Evolutionary conservation across 2,797 vertebrate species (phyloP).

Genomic region (Erpetoichthys calabaricus): DNA sequence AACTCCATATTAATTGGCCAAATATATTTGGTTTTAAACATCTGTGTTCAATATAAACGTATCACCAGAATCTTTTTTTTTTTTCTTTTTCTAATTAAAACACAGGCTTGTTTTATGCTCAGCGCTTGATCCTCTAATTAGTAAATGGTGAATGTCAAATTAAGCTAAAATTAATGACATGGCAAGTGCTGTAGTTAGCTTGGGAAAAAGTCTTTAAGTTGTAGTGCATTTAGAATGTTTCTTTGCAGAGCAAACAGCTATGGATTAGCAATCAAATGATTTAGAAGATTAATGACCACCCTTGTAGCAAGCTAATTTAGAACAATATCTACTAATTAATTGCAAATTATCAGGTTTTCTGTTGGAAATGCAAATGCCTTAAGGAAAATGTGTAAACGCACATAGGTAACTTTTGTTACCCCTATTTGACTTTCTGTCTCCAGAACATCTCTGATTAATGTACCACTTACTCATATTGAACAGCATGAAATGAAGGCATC

Average conservation of each 20-base stretch:
- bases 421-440: slow-evolving; percentile 58
- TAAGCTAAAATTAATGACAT: slow-evolving; percentile 61
- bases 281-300: slow-evolving; percentile 83
- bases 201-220: slow-evolving; percentile 38
- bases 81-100: slow-evolving; percentile 30
- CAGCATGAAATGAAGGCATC: slow-evolving; percentile 27
- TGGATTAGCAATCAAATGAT: slow-evolving; percentile 86
- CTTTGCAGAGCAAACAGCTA: slow-evolving; percentile 60
- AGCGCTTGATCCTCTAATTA: slow-evolving; percentile 50
- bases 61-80: slow-evolving; percentile 2
- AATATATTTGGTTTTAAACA: no score
- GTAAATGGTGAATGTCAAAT: slow-evolving; percentile 64
- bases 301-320: slow-evolving; percentile 91
- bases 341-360: slow-evolving; percentile 79
- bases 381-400: slow-evolving; percentile 41
- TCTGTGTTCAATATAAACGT: no score
- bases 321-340: slow-evolving; percentile 96
- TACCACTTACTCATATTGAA: slow-evolving; percentile 46
- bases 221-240: slow-evolving; percentile 57
- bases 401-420: slow-evolving; percentile 20
- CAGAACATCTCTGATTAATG: slow-evolving; percentile 52
- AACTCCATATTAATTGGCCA: no score
- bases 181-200: slow-evolving; percentile 47
- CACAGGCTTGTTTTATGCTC: slow-evolving; percentile 17
- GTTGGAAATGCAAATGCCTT: slow-evolving; percentile 43